Conservation (phyloP, 2,113 vertebrate species). For the Oreochromis tanganicae region DNA sequence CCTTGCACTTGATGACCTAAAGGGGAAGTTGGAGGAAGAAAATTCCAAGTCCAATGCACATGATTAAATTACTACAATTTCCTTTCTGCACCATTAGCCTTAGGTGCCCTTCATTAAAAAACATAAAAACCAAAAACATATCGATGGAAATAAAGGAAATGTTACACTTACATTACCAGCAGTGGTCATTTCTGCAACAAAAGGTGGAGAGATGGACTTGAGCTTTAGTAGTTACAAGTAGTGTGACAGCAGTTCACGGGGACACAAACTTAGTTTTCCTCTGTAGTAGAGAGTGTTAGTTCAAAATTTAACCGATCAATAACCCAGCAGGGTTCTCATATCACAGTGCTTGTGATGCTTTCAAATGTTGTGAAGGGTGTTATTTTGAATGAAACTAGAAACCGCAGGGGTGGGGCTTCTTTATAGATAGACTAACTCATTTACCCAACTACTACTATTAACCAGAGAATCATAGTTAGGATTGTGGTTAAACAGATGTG, state of each 20-base stretch:
- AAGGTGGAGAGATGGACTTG: fast-evolving
- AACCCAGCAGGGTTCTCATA: background rate
- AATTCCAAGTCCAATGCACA: background rate
- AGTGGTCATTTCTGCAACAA: slow-evolving; percentile 24
- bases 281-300: background rate
- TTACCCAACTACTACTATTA: background rate
- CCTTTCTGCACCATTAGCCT: background rate
- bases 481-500: background rate
- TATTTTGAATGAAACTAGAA: background rate
- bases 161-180: slow-evolving; percentile 13
- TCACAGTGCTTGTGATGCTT: background rate
- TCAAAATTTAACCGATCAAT: background rate
- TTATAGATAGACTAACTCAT: background rate
- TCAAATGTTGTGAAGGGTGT: background rate
- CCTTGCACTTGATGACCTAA: slow-evolving; percentile 85
- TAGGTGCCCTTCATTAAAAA: too few species aligned
- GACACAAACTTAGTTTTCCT: background rate
- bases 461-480: background rate
- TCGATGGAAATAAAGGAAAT: background rate
- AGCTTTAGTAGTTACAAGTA: background rate
- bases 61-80: background rate
- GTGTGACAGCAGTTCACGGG: background rate
- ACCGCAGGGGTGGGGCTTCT: background rate
- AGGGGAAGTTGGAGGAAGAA: background rate
- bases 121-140: background rate